These are phyloP conservation scores for Pandemis heparana DNA, from an alignment of 2,888 invertebrate genomes.

Conservation along the genomic window DNA sequence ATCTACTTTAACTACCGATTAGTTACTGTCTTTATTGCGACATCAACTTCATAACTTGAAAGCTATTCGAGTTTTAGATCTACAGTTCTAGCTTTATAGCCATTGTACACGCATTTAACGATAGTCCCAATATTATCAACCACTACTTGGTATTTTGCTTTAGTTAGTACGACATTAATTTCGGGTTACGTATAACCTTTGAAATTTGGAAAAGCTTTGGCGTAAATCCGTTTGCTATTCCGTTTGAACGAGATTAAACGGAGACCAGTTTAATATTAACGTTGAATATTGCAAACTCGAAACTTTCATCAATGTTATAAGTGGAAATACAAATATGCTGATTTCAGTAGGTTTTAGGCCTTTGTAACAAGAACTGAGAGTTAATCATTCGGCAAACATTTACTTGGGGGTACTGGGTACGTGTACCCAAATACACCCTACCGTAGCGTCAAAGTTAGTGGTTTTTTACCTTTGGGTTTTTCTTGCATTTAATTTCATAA, in stretches of 20 bases:
- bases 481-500: too few relatives aligned
- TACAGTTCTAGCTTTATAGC: slow-evolving; percentile 1
- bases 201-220: slow-evolving; percentile 12
- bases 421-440: not conserved
- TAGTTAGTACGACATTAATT: slow-evolving; percentile 7
- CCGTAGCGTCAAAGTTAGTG: not conserved
- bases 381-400: not conserved
- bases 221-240: slow-evolving; percentile 17
- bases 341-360: not conserved
- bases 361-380: not conserved
- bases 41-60: slow-evolving; percentile 20
- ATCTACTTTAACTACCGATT: slow-evolving; percentile 10
- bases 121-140: slow-evolving; percentile 13
- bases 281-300: not conserved
- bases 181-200: slow-evolving; percentile 16
- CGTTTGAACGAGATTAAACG: slow-evolving; percentile 25
- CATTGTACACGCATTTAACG: slow-evolving; percentile 30
- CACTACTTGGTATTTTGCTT: not conserved
- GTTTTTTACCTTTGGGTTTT: too few relatives aligned
- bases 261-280: slow-evolving; percentile 1
- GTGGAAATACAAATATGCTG: not conserved
- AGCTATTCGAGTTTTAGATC: slow-evolving; percentile 1
- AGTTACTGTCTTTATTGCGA: slow-evolving; percentile 26
- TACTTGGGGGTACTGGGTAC: not conserved
- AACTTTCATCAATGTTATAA: not conserved